Percentiles rank a stretch among this genome's conserved stretches.
These are phyloP conservation scores for Helogale parvula DNA, from an alignment of 2,113 vertebrate genomes.

Conservation along the genomic window DNA sequence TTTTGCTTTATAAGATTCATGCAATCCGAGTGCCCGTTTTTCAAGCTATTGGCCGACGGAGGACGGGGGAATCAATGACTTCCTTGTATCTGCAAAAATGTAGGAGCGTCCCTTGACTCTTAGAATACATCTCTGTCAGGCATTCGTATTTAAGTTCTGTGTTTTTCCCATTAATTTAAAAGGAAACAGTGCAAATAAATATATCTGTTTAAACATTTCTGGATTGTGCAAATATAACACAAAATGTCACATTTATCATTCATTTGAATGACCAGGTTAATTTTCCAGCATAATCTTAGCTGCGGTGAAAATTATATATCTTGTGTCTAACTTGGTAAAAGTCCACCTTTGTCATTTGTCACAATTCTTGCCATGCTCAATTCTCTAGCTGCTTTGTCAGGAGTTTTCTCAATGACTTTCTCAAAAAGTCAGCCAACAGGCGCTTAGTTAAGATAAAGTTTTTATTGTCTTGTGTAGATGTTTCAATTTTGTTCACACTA, in stretches of 20 bases:
- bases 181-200: slow-evolving; percentile 49
- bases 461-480: slow-evolving; percentile 16
- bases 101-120: not conserved
- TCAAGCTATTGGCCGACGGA: not conserved
- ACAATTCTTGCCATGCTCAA: slow-evolving; percentile 51
- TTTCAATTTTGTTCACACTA: not conserved
- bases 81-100: slow-evolving; percentile 43
- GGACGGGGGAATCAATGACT: not conserved
- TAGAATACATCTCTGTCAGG: not conserved
- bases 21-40: not conserved
- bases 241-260: slow-evolving; percentile 24
- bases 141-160: slow-evolving; percentile 5
- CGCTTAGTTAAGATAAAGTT: not conserved
- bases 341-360: slow-evolving; percentile 47
- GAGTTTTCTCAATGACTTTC: slow-evolving; percentile 60
- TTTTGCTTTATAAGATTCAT: slow-evolving; percentile 1
- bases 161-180: slow-evolving; percentile 51
- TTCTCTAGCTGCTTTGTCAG: slow-evolving; percentile 46
- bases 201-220: not conserved
- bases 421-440: slow-evolving; percentile 48
- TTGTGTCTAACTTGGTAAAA: slow-evolving; percentile 44
- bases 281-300: slow-evolving; percentile 53
- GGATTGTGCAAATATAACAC: slow-evolving; percentile 37
- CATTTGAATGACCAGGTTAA: slow-evolving; percentile 39
- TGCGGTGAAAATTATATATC: slow-evolving; percentile 9